Conservation (phyloP, 2,888 invertebrate species). For the Drosophila putrida region DNA sequence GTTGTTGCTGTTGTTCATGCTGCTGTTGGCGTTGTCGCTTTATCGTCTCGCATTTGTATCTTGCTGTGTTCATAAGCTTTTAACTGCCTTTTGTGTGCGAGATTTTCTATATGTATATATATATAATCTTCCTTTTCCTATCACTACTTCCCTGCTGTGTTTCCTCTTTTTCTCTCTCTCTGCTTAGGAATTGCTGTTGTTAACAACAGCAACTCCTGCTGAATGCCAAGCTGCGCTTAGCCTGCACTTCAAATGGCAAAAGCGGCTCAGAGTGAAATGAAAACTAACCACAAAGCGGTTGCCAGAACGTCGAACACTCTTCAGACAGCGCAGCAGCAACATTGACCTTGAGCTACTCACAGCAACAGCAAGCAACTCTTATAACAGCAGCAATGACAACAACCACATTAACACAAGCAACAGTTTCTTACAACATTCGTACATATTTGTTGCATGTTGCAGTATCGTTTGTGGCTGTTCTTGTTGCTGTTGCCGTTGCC, state of each 20-base stretch:
- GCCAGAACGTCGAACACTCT: constrained; percentile 15
- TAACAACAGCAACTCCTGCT: constrained; percentile 4
- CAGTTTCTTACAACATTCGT: constrained; percentile 25
- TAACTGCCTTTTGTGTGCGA: constrained; percentile 60
- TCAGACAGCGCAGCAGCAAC: not conserved
- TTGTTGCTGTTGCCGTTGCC: constrained; percentile 18
- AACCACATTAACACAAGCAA: constrained; percentile 38
- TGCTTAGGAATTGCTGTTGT: not conserved
- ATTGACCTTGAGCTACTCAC: constrained; percentile 21
- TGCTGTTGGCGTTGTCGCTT: constrained; percentile 29
- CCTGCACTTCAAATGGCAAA: constrained; percentile 41
- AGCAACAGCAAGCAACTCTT: constrained; percentile 2
- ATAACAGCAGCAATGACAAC: constrained; percentile 4
- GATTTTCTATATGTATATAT: constrained; percentile 12
- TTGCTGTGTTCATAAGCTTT: constrained; percentile 65
- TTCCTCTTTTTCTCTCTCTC: not conserved
- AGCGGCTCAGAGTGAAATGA: constrained; percentile 48
- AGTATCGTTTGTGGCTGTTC: constrained; percentile 4
- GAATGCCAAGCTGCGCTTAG: constrained; percentile 46
- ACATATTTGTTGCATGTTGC: constrained; percentile 22
- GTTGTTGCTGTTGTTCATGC: constrained; percentile 17
- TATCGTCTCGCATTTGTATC: constrained; percentile 46
- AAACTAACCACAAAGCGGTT: constrained; percentile 40
- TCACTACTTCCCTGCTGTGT: constrained; percentile 20
- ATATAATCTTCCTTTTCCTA: constrained; percentile 16